These are phyloP conservation scores for Morone chrysops DNA, from an alignment of 2,113 vertebrate species.

Conservation along the genomic window DNA sequence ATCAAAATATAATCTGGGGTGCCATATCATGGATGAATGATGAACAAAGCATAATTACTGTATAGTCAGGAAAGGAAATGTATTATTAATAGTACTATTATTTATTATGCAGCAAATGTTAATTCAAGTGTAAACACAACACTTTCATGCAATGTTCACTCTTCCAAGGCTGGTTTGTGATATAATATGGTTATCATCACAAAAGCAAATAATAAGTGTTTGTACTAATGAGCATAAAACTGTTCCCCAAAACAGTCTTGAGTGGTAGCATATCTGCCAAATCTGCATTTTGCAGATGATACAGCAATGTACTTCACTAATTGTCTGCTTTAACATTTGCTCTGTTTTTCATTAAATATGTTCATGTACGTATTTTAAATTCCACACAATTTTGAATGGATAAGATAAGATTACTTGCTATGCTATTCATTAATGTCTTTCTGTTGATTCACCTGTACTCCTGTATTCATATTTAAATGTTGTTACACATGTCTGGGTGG, in stretches of 20 bases:
- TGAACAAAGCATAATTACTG: neutral
- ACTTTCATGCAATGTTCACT: neutral
- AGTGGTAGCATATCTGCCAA: neutral
- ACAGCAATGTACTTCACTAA: neutral
- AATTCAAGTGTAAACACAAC: neutral
- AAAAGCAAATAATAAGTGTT: neutral
- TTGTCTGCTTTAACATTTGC: neutral
- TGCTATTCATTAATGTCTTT: neutral
- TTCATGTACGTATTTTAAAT: too few species aligned
- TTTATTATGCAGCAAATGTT: neutral
- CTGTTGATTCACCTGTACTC: neutral
- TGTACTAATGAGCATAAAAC: neutral
- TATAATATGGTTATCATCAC: neutral
- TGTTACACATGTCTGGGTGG: neutral
- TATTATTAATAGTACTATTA: too few species aligned
- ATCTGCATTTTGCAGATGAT: neutral
- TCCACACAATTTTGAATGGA: too few species aligned
- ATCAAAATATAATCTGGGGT: neutral
- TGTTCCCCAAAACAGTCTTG: neutral
- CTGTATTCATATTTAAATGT: neutral
- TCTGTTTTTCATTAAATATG: neutral
- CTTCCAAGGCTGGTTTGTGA: neutral
- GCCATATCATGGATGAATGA: neutral
- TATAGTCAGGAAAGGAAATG: neutral
- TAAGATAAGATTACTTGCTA: neutral